These are phyloP conservation scores for Mormyrops boulengeri DNA, from an alignment of 2,797 vertebrate species.

Conservation along the genomic window DNA sequence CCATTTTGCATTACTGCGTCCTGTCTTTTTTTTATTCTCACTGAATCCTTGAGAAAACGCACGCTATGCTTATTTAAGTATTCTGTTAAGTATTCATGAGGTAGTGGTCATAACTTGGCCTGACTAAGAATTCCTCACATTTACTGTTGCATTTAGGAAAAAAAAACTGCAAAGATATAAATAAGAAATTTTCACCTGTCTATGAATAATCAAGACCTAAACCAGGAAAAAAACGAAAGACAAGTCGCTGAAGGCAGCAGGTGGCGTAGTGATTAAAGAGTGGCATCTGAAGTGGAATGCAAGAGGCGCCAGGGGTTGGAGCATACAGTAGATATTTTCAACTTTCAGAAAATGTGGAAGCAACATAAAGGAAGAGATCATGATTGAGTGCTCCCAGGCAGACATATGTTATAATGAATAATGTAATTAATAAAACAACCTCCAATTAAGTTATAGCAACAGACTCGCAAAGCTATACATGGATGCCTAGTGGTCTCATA, in stretches of 20 bases:
- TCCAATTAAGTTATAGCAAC: background rate
- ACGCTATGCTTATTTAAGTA: background rate
- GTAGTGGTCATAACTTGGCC: background rate
- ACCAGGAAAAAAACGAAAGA: background rate
- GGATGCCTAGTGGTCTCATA: background rate
- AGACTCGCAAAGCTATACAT: background rate
- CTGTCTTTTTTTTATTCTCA: background rate
- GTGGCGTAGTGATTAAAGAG: background rate
- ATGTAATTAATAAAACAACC: conserved; percentile 17
- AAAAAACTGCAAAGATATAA: background rate
- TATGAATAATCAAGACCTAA: background rate
- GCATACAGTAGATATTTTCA: background rate
- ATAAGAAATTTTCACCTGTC: background rate
- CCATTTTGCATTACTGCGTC: background rate
- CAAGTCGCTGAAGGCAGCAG: background rate
- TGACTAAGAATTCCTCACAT: background rate
- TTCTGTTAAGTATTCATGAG: background rate
- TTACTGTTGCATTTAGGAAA: background rate
- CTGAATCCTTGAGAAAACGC: background rate
- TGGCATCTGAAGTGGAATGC: background rate
- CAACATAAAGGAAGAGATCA: background rate
- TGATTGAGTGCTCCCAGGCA: conserved; percentile 24
- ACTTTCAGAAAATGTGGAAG: background rate
- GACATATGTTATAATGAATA: conserved; percentile 37
- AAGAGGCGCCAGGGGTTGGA: background rate